Evolutionary conservation across 2,888 invertebrate species (phyloP), one percentile per base, ranked within the genome.

Genomic region (Norana najaformis): DNA sequence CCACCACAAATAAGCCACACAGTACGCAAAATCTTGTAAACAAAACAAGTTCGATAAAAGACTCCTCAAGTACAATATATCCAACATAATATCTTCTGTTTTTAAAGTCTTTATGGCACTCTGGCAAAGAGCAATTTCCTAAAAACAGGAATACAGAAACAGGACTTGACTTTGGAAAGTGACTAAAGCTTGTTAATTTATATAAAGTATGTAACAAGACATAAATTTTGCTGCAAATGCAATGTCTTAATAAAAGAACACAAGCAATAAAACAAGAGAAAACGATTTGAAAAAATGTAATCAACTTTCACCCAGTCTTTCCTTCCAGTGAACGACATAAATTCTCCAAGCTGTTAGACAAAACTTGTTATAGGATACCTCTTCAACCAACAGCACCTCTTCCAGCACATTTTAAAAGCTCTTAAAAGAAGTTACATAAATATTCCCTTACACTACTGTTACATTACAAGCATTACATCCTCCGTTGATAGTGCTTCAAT

Each of bases 321-420:
- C 69, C n/a, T n/a, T 69, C 69, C 69, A 69, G 69, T n/a, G 30
- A n/a, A n/a, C 69, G n/a, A 69, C n/a, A 69, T n/a, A 69, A 69
- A 30, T 69, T 69, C 30, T 69, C 69, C 13, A 8, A 69, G 69
- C 69, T 8, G 8, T n/a, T n/a, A n/a, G n/a, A 69, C 1, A 69
- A 69, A 69, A 23, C 47, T 69, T n/a, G 69, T 11, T 47, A n/a
- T n/a, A n/a, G 69, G n/a, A 69, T 69, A 8, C n/a, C n/a, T 69
- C n/a, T 69, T 23, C 69, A n/a, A 11, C 69, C 2, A 69, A 47
- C 47, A 20, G 69, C 69, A 69, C 23, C 47, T 47, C 23, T 47
- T 23, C 20, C 47, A 20, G 69, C 69, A 69, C 23, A 20, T 47
- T 47, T 47, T 23, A 47, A 47, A 47, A 47, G 47, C 41, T 41